A percentile compares a stretch with the other conserved stretches of the same genome.
Conservation (phyloP, 1,140 invertebrate species). For the Zelostemma sp. region DNA sequence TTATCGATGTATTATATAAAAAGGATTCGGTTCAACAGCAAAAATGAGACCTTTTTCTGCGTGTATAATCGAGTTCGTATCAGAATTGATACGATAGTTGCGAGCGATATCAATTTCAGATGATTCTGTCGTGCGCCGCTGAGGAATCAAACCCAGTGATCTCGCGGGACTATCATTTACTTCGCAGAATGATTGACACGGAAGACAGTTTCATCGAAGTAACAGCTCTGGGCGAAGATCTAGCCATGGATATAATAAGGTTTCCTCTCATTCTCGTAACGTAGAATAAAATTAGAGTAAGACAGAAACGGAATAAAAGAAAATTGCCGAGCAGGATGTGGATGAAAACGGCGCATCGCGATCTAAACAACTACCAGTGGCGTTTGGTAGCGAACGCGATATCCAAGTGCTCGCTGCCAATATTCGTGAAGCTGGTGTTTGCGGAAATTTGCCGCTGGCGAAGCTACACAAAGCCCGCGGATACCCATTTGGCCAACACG, state of each 20-base stretch:
- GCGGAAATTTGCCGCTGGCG: constrained; percentile 97
- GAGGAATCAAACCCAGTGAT: constrained; percentile 89
- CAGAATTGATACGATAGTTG: too few relatives aligned
- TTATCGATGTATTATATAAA: too few relatives aligned
- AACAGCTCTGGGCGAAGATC: constrained; percentile 89
- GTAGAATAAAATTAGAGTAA: neutral
- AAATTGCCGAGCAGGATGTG: constrained; percentile 77
- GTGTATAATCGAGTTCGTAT: too few relatives aligned
- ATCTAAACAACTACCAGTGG: constrained; percentile 95
- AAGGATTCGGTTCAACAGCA: too few relatives aligned
- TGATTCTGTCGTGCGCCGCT: constrained; percentile 90
- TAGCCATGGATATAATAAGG: constrained; percentile 94
- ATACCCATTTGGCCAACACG: constrained; percentile 91
- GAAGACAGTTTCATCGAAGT: constrained; percentile 95
- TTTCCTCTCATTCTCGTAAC: constrained; percentile 46
- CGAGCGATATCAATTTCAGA: constrained; percentile 69
- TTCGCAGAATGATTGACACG: constrained; percentile 90
- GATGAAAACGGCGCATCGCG: constrained; percentile 92
- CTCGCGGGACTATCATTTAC: constrained; percentile 86
- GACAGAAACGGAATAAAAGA: too few relatives aligned
- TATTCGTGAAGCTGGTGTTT: constrained; percentile 97
- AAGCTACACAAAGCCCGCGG: constrained; percentile 94
- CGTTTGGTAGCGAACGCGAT: constrained; percentile 93
- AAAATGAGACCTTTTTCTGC: too few relatives aligned
- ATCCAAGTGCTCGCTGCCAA: constrained; percentile 93